phyloP scores from a whole-genome alignment of 2,888 invertebrate species.

The Aelia acuminata region DNA sequence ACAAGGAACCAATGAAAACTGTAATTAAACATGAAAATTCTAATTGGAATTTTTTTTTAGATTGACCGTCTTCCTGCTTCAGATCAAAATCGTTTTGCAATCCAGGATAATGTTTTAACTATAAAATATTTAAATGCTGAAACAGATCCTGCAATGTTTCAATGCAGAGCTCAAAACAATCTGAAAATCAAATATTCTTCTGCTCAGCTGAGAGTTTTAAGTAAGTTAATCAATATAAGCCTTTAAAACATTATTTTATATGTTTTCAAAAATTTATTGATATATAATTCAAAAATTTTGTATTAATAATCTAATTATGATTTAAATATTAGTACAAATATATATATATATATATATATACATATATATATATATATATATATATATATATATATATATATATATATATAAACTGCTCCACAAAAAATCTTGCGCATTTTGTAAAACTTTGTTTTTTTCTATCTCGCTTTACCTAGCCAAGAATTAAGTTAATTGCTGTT shows the following conservation, averaged over 20 bases:
- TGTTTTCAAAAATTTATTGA: too few relatives aligned
- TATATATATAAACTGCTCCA: too few relatives aligned
- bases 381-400: too few relatives aligned
- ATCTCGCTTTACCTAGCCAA: too few relatives aligned
- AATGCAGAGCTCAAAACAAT: conserved; percentile 91
- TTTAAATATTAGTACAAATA: too few relatives aligned
- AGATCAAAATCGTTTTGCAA: conserved; percentile 83
- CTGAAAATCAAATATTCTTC: conserved; percentile 88
- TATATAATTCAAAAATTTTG: too few relatives aligned
- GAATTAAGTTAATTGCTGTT: too few relatives aligned
- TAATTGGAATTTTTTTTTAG: conserved; percentile 55
- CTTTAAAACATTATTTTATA: background rate
- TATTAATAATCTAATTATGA: too few relatives aligned
- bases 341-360: too few relatives aligned
- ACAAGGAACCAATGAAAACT: background rate
- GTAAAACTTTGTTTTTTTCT: too few relatives aligned
- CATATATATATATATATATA: too few relatives aligned
- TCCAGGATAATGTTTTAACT: conserved; percentile 88
- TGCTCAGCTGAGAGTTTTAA: conserved; percentile 89
- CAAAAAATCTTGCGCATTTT: too few relatives aligned
- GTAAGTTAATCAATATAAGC: conserved; percentile 71
- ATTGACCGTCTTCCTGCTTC: conserved; percentile 70
- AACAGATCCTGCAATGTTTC: conserved; percentile 94
- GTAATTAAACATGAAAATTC: background rate
- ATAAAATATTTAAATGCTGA: conserved; percentile 82